Evolutionary conservation across 2,113 vertebrate genomes (phyloP).

Genomic region (Tragelaphus buxtoni): DNA sequence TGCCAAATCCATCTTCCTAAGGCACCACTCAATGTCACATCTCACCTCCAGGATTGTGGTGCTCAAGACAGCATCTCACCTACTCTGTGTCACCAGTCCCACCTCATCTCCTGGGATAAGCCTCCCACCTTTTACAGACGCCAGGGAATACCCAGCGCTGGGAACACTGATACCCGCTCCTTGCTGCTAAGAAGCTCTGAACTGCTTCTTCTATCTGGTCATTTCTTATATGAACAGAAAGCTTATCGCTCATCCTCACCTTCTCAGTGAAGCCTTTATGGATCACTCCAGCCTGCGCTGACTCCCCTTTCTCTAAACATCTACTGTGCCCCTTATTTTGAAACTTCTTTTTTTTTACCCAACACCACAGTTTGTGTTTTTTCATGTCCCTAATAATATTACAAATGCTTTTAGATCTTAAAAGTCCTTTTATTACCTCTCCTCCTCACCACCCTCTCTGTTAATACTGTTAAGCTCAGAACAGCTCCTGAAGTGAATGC

Average conservation of each 20-base stretch:
- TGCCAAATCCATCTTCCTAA: background rate
- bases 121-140: background rate
- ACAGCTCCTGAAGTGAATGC: background rate
- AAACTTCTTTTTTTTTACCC: background rate
- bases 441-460: no score
- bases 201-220: background rate
- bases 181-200: background rate
- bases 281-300: background rate
- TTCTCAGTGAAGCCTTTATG: background rate
- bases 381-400: background rate
- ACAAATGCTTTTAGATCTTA: background rate
- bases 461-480: background rate
- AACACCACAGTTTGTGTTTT: background rate
- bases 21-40: no score
- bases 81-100: background rate
- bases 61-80: background rate
- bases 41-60: background rate
- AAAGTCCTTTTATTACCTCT: background rate
- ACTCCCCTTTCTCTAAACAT: background rate
- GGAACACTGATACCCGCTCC: background rate
- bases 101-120: background rate
- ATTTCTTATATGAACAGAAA: background rate
- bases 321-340: background rate
- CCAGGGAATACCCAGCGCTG: accelerated
- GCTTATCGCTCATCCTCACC: background rate